Percentiles rank a stretch among this genome's conserved stretches.
phyloP scores from a whole-genome alignment of 2,113 vertebrate genomes.

The Acinonyx jubatus region DNA sequence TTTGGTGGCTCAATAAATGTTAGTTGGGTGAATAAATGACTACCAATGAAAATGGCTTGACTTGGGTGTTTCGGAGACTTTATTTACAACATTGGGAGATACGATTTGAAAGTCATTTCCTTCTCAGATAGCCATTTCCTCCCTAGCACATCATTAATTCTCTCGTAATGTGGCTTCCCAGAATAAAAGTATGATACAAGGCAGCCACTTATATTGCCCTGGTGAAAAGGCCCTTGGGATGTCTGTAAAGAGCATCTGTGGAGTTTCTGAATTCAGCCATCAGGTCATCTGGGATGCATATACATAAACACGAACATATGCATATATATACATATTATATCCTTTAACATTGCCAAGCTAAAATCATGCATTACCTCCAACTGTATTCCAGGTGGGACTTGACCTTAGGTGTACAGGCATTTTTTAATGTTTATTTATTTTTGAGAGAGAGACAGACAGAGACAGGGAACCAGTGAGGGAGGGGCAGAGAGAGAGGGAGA shows the following conservation, averaged over 20 bases:
- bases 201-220: background rate
- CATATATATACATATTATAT: background rate
- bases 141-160: background rate
- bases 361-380: background rate
- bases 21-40: conserved; percentile 10
- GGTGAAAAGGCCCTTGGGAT: background rate
- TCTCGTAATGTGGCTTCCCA: background rate
- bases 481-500: too few relatives aligned
- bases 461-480: too few relatives aligned
- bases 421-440: background rate
- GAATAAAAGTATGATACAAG: background rate
- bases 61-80: conserved; percentile 14
- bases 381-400: background rate
- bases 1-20: background rate
- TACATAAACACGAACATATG: background rate
- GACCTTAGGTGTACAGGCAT: background rate
- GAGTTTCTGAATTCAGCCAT: background rate
- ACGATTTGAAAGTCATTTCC: background rate
- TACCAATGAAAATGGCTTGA: background rate
- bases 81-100: conserved; percentile 20
- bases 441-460: too few relatives aligned
- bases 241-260: background rate
- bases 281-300: background rate
- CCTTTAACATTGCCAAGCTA: background rate
- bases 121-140: conserved; percentile 25